A percentile compares a stretch with the other conserved stretches of the same genome.
These are phyloP conservation scores for Helicoverpa assulta DNA, from an alignment of 2,888 invertebrate genomes.

Conservation along the genomic window DNA sequence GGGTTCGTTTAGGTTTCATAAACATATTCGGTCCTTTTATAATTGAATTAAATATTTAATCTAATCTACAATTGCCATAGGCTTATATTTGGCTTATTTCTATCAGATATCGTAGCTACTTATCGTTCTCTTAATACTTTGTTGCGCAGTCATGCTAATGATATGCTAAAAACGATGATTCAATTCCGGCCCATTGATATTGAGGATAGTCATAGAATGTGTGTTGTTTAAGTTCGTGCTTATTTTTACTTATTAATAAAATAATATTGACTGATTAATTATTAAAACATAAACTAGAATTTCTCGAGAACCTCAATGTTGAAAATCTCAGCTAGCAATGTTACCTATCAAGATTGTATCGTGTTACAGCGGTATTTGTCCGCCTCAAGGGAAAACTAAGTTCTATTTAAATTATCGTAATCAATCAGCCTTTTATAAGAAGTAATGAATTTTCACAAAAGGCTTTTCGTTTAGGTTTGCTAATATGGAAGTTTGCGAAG, in stretches of 20 bases:
- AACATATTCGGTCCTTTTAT: too few relatives aligned
- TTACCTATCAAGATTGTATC: too few relatives aligned
- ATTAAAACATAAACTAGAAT: too few relatives aligned
- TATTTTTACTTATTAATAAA: too few relatives aligned
- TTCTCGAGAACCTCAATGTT: too few relatives aligned
- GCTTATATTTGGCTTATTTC: background rate
- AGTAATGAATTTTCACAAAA: background rate
- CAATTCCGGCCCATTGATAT: conserved; percentile 66
- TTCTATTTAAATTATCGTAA: too few relatives aligned
- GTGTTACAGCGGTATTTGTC: too few relatives aligned
- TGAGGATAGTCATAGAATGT: conserved; percentile 27
- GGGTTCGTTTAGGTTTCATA: background rate
- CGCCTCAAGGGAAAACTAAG: too few relatives aligned
- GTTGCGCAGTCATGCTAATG: conserved; percentile 70
- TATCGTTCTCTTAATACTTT: conserved; percentile 65
- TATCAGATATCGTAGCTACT: background rate
- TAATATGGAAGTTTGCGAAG: background rate
- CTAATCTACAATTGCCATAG: background rate
- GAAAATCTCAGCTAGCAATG: too few relatives aligned
- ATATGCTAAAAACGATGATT: conserved; percentile 75
- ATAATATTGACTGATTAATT: too few relatives aligned
- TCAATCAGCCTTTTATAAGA: background rate
- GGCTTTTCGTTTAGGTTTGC: too few relatives aligned
- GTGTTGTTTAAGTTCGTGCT: conserved; percentile 11
- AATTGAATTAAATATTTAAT: too few relatives aligned